These are phyloP conservation scores for Pangasius mekongensis DNA, from an alignment of 2,797 vertebrate genomes.

Conservation along the genomic window DNA sequence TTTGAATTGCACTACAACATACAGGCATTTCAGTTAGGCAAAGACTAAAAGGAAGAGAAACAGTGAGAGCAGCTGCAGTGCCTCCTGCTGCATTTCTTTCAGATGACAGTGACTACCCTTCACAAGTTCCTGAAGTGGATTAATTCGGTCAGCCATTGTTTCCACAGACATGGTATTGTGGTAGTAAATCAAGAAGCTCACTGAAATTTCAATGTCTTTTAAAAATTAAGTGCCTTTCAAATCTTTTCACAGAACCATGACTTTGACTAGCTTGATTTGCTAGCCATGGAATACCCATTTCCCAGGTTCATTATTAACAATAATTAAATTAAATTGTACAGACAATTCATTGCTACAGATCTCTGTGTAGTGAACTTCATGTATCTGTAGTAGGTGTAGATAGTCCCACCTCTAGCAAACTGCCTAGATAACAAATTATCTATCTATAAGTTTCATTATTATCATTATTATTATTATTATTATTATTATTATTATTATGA, in stretches of 20 bases:
- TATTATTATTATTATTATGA: neutral
- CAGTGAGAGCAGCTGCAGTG: neutral
- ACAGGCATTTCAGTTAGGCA: constrained; percentile 41
- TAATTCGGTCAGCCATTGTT: neutral
- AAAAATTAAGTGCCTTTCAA: neutral
- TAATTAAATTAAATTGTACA: neutral
- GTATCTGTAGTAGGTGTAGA: neutral
- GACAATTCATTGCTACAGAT: neutral
- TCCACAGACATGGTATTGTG: neutral
- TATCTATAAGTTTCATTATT: neutral
- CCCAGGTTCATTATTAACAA: neutral
- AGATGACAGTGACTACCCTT: constrained; percentile 39
- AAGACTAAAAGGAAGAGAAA: constrained; percentile 20
- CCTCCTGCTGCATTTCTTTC: constrained; percentile 31
- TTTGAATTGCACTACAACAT: constrained; percentile 39
- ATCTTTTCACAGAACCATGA: neutral
- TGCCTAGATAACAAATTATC: neutral
- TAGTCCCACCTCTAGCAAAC: neutral
- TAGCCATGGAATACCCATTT: neutral
- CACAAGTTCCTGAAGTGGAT: constrained; percentile 29
- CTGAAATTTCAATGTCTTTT: neutral
- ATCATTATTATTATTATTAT: neutral
- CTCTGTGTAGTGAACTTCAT: neutral
- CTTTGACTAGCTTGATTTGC: neutral
- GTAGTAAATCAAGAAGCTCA: neutral